These are phyloP conservation scores for Chionomys nivalis DNA, from an alignment of 2,113 vertebrate genomes.

Conservation along the genomic window DNA sequence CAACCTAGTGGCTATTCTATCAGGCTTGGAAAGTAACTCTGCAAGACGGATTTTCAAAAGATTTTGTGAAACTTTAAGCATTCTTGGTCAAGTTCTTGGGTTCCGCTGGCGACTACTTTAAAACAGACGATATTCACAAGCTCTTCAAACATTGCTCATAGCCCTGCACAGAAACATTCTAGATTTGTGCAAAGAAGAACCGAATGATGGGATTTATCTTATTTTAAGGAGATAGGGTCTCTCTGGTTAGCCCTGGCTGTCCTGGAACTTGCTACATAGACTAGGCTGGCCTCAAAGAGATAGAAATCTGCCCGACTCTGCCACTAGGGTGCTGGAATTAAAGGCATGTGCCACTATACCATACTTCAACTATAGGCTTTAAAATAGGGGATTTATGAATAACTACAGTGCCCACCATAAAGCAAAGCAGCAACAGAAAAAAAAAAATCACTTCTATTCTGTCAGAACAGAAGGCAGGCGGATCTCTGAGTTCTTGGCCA, in stretches of 20 bases:
- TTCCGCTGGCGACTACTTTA: conserved; percentile 43
- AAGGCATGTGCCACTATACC: background rate
- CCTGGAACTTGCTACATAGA: background rate
- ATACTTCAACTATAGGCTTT: background rate
- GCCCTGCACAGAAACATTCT: conserved; percentile 47
- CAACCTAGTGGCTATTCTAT: conserved; percentile 55
- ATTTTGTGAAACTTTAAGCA: conserved; percentile 22
- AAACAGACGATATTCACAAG: conserved; percentile 20
- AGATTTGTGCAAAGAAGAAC: conserved; percentile 20
- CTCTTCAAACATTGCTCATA: background rate
- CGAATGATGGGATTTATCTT: background rate
- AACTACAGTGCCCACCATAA: background rate
- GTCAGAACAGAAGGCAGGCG: background rate
- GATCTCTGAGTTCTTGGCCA: background rate
- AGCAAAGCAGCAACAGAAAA: background rate
- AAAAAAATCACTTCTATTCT: background rate
- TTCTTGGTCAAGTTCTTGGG: conserved; percentile 52
- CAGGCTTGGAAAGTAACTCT: conserved; percentile 61
- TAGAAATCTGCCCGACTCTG: background rate
- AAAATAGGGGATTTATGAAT: background rate
- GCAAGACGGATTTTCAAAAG: conserved; percentile 46
- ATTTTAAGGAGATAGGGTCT: background rate
- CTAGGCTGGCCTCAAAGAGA: background rate
- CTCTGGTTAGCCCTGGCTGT: background rate
- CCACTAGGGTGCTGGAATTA: background rate